Percentiles rank a stretch among this genome's conserved stretches.
phyloP scores from a whole-genome alignment of 2,888 invertebrate species.

The Tetranychus piercei region DNA sequence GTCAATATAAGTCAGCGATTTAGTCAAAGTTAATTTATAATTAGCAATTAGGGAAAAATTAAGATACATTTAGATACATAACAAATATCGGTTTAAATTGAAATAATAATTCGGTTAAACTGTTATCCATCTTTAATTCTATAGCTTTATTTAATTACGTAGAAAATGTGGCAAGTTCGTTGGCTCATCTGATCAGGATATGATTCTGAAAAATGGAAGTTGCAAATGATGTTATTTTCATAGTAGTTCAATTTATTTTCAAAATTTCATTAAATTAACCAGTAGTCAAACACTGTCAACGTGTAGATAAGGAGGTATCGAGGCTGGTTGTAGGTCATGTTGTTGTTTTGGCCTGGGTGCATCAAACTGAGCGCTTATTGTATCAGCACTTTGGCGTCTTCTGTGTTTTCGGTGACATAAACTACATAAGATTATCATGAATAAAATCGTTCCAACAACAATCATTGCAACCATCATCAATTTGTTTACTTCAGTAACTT shows the following conservation, averaged over 20 bases:
- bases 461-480: conserved; percentile 39
- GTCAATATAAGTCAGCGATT: too few relatives aligned
- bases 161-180: too few relatives aligned
- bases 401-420: conserved; percentile 38
- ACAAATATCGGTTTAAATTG: too few relatives aligned
- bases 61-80: too few relatives aligned
- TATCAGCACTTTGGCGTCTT: conserved; percentile 24
- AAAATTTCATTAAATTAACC: neutral
- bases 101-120: too few relatives aligned
- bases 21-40: too few relatives aligned
- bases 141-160: too few relatives aligned
- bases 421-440: conserved; percentile 38
- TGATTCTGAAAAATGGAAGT: neutral
- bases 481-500: conserved; percentile 41
- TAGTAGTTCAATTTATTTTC: neutral
- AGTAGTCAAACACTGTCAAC: conserved; percentile 14
- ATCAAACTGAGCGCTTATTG: conserved; percentile 17
- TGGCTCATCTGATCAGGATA: too few relatives aligned
- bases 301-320: conserved; percentile 15
- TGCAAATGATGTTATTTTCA: too few relatives aligned
- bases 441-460: conserved; percentile 37
- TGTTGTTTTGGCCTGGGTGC: conserved; percentile 14
- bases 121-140: too few relatives aligned
- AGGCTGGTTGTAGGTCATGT: conserved; percentile 11
- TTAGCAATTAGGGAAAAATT: too few relatives aligned